Conservation (phyloP, 2,797 vertebrate species). For the Chiroxiphia lanceolata region DNA sequence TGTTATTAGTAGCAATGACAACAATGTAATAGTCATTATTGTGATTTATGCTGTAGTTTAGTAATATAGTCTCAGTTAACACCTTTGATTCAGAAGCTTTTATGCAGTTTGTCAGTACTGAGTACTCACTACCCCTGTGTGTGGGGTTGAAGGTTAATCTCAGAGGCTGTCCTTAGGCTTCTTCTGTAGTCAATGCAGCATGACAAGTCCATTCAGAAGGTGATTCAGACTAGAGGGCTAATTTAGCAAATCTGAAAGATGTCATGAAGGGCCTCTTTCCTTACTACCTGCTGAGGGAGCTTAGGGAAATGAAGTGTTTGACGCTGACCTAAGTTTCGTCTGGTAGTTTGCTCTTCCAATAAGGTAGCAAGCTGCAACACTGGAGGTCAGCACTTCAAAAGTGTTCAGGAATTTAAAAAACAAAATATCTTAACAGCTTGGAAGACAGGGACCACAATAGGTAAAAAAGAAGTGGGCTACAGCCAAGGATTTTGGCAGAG, state of each 20-base stretch:
- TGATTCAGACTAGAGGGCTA: neutral
- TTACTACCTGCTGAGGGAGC: neutral
- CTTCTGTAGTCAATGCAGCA: neutral
- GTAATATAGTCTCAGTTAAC: neutral
- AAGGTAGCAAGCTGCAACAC: neutral
- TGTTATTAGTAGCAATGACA: neutral
- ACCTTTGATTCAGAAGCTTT: neutral
- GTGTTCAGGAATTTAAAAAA: neutral
- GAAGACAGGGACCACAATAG: neutral
- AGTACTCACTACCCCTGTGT: neutral
- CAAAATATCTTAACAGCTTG: neutral
- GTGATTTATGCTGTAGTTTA: neutral
- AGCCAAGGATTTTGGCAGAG: neutral
- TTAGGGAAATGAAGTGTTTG: conserved; percentile 16
- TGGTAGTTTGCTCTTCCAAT: neutral
- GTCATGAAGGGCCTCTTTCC: neutral
- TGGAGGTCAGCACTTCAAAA: neutral
- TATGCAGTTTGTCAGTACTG: neutral
- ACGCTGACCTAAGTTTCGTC: neutral
- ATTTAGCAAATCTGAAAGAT: conserved; percentile 17
- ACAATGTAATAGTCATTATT: neutral
- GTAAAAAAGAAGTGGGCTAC: neutral
- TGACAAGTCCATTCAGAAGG: conserved; percentile 29
- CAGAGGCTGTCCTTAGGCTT: neutral
- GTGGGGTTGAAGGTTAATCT: conserved; percentile 23